These are phyloP conservation scores for Lepeophtheirus salmonis DNA, from an alignment of 1,140 invertebrate species.

Conservation along the genomic window DNA sequence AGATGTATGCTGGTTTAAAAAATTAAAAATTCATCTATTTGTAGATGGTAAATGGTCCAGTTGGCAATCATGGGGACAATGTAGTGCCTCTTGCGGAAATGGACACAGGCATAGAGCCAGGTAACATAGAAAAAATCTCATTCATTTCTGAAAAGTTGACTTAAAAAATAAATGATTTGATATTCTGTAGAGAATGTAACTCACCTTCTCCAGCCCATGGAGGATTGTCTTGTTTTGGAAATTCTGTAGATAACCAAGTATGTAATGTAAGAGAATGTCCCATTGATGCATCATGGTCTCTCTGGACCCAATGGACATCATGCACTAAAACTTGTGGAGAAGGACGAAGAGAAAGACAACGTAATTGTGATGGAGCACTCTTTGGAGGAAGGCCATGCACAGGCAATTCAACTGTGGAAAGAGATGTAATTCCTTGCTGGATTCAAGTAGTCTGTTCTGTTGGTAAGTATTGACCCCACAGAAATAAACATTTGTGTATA, in stretches of 20 bases:
- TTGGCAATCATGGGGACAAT: not conserved
- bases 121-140: not conserved
- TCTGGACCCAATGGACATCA: not conserved
- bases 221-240: conserved; percentile 36
- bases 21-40: not conserved
- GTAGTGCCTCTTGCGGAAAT: conserved; percentile 5
- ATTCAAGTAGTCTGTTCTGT: not conserved
- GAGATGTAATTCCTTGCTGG: not conserved
- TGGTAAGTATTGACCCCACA: not conserved
- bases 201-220: conserved; percentile 60
- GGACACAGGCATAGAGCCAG: not conserved
- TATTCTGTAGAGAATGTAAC: conserved; percentile 45
- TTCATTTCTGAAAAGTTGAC: not conserved
- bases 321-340: conserved; percentile 3
- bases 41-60: not conserved
- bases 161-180: too few species aligned
- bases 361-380: not conserved
- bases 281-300: not conserved
- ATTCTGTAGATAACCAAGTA: not conserved
- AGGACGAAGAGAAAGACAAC: not conserved
- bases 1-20: too few species aligned
- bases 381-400: not conserved
- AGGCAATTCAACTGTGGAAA: not conserved
- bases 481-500: not conserved
- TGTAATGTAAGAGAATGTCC: not conserved